Base-by-base conservation (phyloP, 2,113 vertebrate genomes). In the Rhynchomys soricoides region DNA sequence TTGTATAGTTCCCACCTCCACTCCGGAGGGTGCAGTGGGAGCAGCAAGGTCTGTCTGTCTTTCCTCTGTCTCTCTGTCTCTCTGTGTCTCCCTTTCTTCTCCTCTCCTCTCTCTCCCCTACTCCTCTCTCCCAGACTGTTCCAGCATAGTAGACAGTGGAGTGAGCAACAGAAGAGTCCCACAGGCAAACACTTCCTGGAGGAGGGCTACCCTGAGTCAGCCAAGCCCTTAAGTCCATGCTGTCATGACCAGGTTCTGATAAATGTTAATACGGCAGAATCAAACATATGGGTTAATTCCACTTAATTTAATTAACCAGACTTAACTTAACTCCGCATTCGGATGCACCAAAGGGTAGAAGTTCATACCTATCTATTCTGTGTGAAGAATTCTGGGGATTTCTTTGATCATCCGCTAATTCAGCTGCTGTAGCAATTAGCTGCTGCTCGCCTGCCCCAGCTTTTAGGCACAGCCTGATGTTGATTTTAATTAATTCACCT, bases 341-440 rank as follows among this genome's bases (percentile, higher is more conserved):
- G 81, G 79, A 64, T 37, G 40, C 21, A 78, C 71, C 75, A 73
- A 77, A 96, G 92, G 82, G 93, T 71, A 91, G 81, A 91, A 92
- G 92, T 97, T 92, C 93, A 94, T 40, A 73, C 81, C 5, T 81
- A 89, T 90, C 90, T 88, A 70, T 43, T 79, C 95, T 94, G 77
- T 12, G 66, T 77, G 43, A 94, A 89, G 71, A 82, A 90, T 70
- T 82, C 89, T 79, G 79, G 85, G 75, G 10, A 71, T 79, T 66
- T 73, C 97, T 97, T 97, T 96, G 96, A 97, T 96, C 95, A 1
- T 82, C 89, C 55, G 45, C 96, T 95, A 92, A 95, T 97, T 96
- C 91, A 50, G 55, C 91, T 78, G 57, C 88, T 92, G 5, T 62
- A 71, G 96, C 87, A 95, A 95, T 97, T 90, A 94, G 83, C 59